These are phyloP conservation scores for Rhinoptilus africanus DNA, from an alignment of 2,113 vertebrate species.

Conservation along the genomic window DNA sequence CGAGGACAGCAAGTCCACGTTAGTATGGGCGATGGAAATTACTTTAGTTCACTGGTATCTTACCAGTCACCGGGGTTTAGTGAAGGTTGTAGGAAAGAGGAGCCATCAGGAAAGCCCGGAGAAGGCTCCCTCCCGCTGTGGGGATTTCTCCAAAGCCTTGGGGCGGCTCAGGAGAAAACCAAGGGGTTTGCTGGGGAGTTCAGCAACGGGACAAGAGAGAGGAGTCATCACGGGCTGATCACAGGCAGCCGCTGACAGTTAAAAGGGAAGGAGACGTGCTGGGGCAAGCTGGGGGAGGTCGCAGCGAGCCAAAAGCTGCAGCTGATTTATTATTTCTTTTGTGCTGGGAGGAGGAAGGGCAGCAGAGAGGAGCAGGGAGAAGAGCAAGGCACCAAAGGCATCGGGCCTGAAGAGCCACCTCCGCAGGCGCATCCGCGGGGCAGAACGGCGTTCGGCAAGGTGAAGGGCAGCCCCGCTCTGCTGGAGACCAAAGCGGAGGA, in stretches of 20 bases:
- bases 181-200: not conserved
- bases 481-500: not conserved
- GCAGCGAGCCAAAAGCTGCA: not conserved
- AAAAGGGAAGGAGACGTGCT: not conserved
- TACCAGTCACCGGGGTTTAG: rapidly evolving
- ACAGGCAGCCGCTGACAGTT: not conserved
- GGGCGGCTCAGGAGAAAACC: not conserved
- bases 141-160: not conserved
- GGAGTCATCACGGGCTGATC: not conserved
- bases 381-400: not conserved
- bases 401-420: not conserved
- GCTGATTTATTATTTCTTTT: not conserved
- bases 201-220: not conserved
- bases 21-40: rapidly evolving
- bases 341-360: not conserved
- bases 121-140: not conserved
- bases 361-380: not conserved
- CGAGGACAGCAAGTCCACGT: rapidly evolving
- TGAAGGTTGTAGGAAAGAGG: not conserved
- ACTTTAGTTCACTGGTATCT: rapidly evolving
- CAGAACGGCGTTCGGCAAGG: rapidly evolving
- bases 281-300: not conserved
- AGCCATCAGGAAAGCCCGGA: not conserved
- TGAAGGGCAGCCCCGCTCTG: not conserved
- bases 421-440: not conserved